Conservation (phyloP, 1,140 invertebrate genomes). For the Drosophila punjabiensis region DNA sequence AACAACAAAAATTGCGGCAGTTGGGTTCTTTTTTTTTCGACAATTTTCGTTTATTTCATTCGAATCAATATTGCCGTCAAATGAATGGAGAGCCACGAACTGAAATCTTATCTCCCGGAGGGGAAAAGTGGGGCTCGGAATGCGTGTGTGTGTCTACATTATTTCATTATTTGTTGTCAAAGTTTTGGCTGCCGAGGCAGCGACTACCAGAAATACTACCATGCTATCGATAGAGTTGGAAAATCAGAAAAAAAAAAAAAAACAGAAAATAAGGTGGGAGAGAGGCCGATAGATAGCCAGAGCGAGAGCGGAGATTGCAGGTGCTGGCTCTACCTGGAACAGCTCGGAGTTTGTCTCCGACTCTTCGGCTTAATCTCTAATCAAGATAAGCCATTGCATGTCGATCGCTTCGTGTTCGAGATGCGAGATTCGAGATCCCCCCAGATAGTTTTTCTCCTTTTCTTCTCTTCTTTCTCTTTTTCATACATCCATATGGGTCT, state of each 20-base stretch:
- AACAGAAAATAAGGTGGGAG: not conserved
- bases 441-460: conserved; percentile 50
- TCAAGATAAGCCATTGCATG: conserved; percentile 60
- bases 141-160: conserved; percentile 70
- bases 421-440: conserved; percentile 38
- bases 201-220: conserved; percentile 70
- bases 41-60: conserved; percentile 64
- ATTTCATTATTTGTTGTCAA: conserved; percentile 83
- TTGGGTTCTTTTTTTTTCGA: conserved; percentile 49
- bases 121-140: conserved; percentile 32
- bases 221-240: conserved; percentile 39
- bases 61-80: conserved; percentile 82
- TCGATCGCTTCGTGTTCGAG: conserved; percentile 55
- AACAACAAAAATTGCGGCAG: conserved; percentile 64
- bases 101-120: conserved; percentile 50
- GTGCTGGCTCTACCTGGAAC: conserved; percentile 47
- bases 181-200: conserved; percentile 68
- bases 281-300: conserved; percentile 10
- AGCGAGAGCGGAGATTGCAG: conserved; percentile 46
- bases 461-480: conserved; percentile 6
- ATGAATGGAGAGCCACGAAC: conserved; percentile 49
- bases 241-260: conserved; percentile 27
- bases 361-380: conserved; percentile 54
- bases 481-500: not conserved
- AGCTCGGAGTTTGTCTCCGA: conserved; percentile 6